These are phyloP conservation scores for Hylomyscus alleni DNA, from an alignment of 2,797 vertebrate genomes.

Conservation along the genomic window DNA sequence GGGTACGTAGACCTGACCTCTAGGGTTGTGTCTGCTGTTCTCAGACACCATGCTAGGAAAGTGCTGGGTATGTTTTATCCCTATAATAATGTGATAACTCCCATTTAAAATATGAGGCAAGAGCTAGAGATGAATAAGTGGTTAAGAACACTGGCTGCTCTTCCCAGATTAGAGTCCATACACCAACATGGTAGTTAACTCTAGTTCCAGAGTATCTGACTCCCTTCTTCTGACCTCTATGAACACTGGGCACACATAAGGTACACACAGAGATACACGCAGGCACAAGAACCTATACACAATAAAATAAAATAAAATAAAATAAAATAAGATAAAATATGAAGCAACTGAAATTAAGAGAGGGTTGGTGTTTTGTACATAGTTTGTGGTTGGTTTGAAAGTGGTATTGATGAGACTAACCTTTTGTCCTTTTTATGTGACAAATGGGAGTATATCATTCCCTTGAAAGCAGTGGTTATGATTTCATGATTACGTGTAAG, in stretches of 20 bases:
- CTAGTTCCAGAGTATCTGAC: not conserved
- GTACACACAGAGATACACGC: not conserved
- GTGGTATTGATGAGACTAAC: not conserved
- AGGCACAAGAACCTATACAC: not conserved
- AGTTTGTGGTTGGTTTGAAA: not conserved
- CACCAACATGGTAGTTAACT: not conserved
- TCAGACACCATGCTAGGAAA: not conserved
- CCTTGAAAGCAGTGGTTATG: not conserved
- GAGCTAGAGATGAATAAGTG: not conserved
- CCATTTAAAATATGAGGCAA: constrained; percentile 1
- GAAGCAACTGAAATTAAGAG: not conserved
- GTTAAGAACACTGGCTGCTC: not conserved
- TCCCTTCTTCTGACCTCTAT: not conserved
- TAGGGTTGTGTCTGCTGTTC: not conserved
- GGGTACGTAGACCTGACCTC: not conserved
- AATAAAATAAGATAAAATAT: not conserved
- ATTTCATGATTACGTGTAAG: not conserved
- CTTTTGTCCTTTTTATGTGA: not conserved
- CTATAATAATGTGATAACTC: not conserved
- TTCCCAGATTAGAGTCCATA: not conserved
- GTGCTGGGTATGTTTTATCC: not conserved
- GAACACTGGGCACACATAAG: not conserved
- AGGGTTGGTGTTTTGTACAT: not conserved
- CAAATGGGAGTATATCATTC: not conserved
- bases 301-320: not conserved